These are phyloP conservation scores for Corythornis cristatus DNA, from an alignment of 2,113 vertebrate genomes.

Conservation along the genomic window DNA sequence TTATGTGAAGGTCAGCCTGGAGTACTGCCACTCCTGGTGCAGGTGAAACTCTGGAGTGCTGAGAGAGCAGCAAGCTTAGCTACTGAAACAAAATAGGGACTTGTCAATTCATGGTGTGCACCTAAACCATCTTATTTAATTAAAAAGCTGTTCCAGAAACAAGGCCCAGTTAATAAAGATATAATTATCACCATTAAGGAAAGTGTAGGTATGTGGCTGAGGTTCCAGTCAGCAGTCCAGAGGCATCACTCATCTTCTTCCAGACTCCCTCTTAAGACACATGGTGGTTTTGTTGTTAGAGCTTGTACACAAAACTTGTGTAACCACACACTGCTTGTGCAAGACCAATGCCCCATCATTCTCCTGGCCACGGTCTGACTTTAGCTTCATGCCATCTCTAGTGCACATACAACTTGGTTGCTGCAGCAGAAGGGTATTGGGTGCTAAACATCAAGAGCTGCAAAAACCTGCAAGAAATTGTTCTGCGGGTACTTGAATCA, in stretches of 20 bases:
- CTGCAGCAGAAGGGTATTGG: accelerated
- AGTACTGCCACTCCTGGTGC: background rate
- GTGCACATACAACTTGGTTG: accelerated
- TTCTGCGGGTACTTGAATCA: accelerated
- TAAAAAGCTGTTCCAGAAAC: background rate
- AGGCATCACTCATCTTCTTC: background rate
- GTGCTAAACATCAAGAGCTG: background rate
- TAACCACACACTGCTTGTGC: accelerated
- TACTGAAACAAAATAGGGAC: background rate
- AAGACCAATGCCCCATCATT: background rate
- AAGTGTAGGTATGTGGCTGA: background rate
- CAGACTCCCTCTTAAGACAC: background rate
- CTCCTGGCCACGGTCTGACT: background rate
- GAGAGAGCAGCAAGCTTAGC: background rate
- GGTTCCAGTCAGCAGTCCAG: background rate
- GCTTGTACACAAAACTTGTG: background rate
- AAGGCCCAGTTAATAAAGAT: background rate
- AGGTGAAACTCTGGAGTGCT: background rate
- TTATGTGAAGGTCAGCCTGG: background rate
- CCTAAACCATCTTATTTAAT: background rate
- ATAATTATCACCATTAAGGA: background rate
- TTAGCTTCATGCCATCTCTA: accelerated
- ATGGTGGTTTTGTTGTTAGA: background rate
- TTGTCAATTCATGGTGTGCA: background rate
- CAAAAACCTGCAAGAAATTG: background rate